Percentiles rank a stretch among this genome's conserved stretches.
Conservation (phyloP, 2,113 vertebrate genomes). For the Leucopsar rothschildi region DNA sequence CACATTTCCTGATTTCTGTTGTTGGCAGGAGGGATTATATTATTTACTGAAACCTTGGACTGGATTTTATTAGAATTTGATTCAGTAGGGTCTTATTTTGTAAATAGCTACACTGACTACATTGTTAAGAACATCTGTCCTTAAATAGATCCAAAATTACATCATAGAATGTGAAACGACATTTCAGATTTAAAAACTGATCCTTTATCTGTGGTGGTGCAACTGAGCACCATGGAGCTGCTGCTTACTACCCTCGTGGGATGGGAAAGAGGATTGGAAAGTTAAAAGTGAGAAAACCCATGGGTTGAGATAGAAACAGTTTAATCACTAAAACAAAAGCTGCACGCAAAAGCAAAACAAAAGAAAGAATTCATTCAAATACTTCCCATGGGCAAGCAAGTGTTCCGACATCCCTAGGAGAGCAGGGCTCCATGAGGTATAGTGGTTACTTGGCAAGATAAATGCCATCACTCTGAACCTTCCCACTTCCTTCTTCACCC, state of each 20-base stretch:
- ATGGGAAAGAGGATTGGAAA: not conserved
- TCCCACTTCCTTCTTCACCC: no score
- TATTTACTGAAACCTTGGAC: not conserved
- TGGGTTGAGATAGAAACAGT: not conserved
- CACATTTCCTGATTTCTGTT: not conserved
- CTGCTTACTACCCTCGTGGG: not conserved
- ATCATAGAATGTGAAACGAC: not conserved
- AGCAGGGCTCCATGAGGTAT: not conserved
- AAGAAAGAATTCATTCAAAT: not conserved
- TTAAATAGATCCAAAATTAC: not conserved
- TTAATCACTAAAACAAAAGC: not conserved
- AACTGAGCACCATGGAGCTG: not conserved
- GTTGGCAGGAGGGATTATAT: not conserved
- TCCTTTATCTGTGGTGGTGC: not conserved
- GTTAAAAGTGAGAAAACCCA: not conserved
- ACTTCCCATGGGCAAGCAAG: not conserved
- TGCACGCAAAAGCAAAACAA: rapidly evolving
- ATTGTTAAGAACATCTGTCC: not conserved
- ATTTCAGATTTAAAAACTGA: not conserved
- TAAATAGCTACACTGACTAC: not conserved
- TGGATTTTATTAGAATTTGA: not conserved
- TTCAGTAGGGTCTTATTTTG: not conserved
- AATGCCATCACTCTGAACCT: not conserved
- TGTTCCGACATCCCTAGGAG: not conserved
- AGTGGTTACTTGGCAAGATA: not conserved